Base-by-base conservation (phyloP, 2,888 invertebrate species). In the Melitaea athalia region DNA sequence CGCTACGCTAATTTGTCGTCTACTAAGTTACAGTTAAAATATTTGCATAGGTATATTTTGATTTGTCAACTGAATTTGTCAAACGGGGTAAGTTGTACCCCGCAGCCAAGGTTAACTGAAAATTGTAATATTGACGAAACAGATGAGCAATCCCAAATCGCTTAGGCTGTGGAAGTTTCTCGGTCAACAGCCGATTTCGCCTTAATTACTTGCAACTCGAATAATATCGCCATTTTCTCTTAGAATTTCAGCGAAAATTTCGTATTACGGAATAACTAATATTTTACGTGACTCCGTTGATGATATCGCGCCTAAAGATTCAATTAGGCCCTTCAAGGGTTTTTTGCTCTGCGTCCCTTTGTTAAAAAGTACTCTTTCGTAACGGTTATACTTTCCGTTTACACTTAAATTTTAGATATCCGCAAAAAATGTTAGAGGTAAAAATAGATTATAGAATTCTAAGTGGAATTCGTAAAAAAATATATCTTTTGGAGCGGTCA, bases 271-370 rank as follows among this genome's bases (percentile, higher is more conserved):
- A 74, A 72, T 70, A 70, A 82, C 83, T 88, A 87, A 91, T 91
- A 89, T 88, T 89, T 84, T 91, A 91, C 91, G 91, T 91, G 91
- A 91, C 91, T 87, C 79, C 79, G 79, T 77, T 76, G 71, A 63
- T 70, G 67, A 66, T 70, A 68, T 72, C 66, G 69, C 59, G 67
- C 49, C 66, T 70, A 70, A 65, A 85, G 81, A 85, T 85, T 85
- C 86, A 83, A 87, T 87, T 88, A 86, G 81, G 83, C 81, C 79
- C 78, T 69, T 77, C 73, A 74, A 78, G 71, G 76, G 79, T 79
- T 81, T 89, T 85, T 87, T 75, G 72, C 74, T 68, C 72, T 73
- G 69, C 76, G 76, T 81, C 79, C 81, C 82, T 88, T 90, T 89
- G 88, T 89, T 84, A 76, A 74, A 76, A 81, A 82, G 87, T 87